phyloP scores from a whole-genome alignment of 2,113 vertebrate genomes.

The Buteo buteo region DNA sequence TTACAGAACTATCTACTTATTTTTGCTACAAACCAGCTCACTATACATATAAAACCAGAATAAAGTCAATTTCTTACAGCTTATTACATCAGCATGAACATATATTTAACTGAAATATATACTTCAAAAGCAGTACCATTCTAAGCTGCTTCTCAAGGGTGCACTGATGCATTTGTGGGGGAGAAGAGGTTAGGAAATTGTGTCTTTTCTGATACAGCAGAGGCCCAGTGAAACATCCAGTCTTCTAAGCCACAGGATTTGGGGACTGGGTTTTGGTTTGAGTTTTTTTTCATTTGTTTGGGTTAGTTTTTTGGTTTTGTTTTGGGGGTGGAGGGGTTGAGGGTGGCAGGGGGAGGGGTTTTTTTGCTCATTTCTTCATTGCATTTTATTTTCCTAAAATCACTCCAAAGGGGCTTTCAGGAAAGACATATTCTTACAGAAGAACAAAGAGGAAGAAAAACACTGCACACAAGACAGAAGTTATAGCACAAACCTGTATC shows the following conservation, averaged over 20 bases:
- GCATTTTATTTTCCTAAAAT: neutral
- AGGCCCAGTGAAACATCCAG: neutral
- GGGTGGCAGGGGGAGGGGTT: too few species aligned
- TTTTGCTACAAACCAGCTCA: neutral
- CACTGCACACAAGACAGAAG: neutral
- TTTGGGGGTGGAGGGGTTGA: neutral
- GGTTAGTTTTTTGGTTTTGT: neutral
- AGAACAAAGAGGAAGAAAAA: neutral
- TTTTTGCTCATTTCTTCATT: neutral
- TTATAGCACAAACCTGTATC: slow-evolving; percentile 78
- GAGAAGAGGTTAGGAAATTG: neutral
- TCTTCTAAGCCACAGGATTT: neutral
- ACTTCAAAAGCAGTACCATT: neutral
- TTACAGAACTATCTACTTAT: neutral
- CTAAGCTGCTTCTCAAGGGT: neutral
- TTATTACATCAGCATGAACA: neutral
- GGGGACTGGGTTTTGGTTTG: neutral
- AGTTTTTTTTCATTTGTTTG: neutral
- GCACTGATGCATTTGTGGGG: neutral
- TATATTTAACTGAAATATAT: neutral
- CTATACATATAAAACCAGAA: neutral
- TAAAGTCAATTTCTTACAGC: neutral
- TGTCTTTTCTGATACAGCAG: neutral
- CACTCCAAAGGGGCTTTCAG: neutral
- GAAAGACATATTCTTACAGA: neutral